phyloP scores from a whole-genome alignment of 2,888 invertebrate species.

The Rotaria magnacalcarata region DNA sequence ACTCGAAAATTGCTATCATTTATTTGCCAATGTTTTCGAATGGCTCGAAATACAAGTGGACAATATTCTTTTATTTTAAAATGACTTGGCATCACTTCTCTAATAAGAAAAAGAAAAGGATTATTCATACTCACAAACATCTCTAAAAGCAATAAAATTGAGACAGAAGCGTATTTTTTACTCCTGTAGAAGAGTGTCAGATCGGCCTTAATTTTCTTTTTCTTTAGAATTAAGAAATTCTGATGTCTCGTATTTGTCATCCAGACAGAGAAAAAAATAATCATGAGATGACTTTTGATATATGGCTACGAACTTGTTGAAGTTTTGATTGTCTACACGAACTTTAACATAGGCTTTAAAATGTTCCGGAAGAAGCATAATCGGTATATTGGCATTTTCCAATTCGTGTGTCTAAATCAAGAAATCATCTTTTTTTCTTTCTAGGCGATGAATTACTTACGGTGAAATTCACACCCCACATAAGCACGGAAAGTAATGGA shows the following conservation, averaged over 20 bases:
- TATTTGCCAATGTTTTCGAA: constrained; percentile 91
- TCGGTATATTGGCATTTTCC: constrained; percentile 94
- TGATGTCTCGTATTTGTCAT: no score
- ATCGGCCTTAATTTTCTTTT: no score
- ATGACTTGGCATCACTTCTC: constrained; percentile 97
- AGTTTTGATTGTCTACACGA: constrained; percentile 96
- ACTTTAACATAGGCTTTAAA: constrained; percentile 96
- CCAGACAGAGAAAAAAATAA: no score
- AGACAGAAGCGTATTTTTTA: no score
- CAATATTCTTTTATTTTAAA: constrained; percentile 99
- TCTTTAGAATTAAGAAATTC: no score
- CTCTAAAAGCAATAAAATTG: no score
- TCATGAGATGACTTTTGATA: no score
- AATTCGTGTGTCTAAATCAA: constrained; percentile 79
- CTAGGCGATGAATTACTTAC: constrained; percentile 66
- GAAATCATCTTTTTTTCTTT: not conserved
- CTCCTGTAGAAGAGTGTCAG: not conserved
- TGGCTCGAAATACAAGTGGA: constrained; percentile 92
- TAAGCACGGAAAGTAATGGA: constrained; percentile 93
- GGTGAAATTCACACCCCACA: constrained; percentile 99
- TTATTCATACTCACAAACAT: no score
- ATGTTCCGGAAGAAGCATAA: constrained; percentile 96
- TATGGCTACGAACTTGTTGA: constrained; percentile 80
- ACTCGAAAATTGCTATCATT: constrained; percentile 76
- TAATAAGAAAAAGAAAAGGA: constrained; percentile 56